Base-by-base conservation (phyloP, 2,797 vertebrate species). In the Sebastes itinus region DNA sequence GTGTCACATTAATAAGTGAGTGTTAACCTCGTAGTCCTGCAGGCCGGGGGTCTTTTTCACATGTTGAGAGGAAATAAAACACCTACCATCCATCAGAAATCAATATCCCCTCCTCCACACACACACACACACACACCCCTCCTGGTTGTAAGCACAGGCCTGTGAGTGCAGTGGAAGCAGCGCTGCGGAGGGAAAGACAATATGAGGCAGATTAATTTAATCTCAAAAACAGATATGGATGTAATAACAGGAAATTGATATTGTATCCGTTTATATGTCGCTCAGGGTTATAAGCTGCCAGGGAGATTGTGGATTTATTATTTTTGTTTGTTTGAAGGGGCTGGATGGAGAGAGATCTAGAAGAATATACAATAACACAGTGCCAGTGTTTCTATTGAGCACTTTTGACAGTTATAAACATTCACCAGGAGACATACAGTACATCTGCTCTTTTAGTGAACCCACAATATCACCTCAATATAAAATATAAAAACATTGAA, bases 181-280 rank as follows among this genome's bases (percentile, higher is more conserved):
- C 32, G 13, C 64, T 79, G 64, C 75, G n/a, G 28, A 78, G 54
- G 38, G 87, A 79, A 62, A 84, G 63, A 75, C 69, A 82, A 81
- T 79, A 82, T 75, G 60, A 88, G n/a, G 3, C 52, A 78, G 73
- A 88, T 92, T 86, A 46, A 83, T 81, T 87, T 81, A 83, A 90
- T 85, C 68, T 86, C 10, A 74, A 60, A 56, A 56, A 42, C 60
- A 84, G 52, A 89, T 69, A 77, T 22, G 42, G 38, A 22, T 18
- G 25, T 75, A 87, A 89, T 76, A 77, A 89, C 82, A 91, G 84
- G 81, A 93, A 90, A 90, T 87, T 78, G 72, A 83, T 68, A 78
- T 83, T 25, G 79, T 56, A 84, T 84, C 80, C 64, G 68, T 80
- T 70, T 77, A 67, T 66, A 42, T 75, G 61, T 59, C 58, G 77